Percentiles rank a stretch among this genome's conserved stretches.
Evolutionary conservation across 2,888 invertebrate species (phyloP).

Genomic region (Tetheella fluctuosa): DNA sequence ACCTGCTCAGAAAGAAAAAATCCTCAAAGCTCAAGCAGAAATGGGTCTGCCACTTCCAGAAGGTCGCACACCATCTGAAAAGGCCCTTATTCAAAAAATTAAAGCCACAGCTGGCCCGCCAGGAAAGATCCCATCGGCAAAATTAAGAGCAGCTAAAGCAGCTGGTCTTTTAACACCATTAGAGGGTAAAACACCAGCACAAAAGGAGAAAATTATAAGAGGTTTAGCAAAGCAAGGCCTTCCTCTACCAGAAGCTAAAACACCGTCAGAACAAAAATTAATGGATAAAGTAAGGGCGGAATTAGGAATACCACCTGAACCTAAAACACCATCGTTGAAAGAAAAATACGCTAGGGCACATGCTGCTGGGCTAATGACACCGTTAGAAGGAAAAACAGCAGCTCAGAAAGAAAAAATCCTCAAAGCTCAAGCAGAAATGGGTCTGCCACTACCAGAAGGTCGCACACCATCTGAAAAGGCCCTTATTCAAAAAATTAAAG

Average conservation of each 20-base stretch:
- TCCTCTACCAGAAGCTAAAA: constrained; percentile 31
- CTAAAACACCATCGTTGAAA: constrained; percentile 23
- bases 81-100: constrained; percentile 31
- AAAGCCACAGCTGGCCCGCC: constrained; percentile 12
- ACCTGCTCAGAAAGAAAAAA: constrained; percentile 29
- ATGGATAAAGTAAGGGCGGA: constrained; percentile 24
- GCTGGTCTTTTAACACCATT: constrained; percentile 33
- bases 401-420: constrained; percentile 32
- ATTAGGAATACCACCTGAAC: constrained; percentile 28
- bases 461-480: constrained; percentile 28
- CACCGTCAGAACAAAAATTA: constrained; percentile 23
- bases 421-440: constrained; percentile 24
- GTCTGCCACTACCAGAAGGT: constrained; percentile 27
- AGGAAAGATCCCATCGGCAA: constrained; percentile 2
- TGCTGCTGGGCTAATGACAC: constrained; percentile 32
- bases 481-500: constrained; percentile 18
- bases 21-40: constrained; percentile 28
- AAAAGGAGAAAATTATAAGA: constrained; percentile 29
- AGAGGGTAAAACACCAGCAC: constrained; percentile 19
- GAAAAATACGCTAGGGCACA: constrained; percentile 31
- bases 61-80: constrained; percentile 37
- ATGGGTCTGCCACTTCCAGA: constrained; percentile 31
- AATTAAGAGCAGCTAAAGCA: constrained; percentile 16
- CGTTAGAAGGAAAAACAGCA: constrained; percentile 32
- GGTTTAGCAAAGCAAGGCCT: constrained; percentile 24